These are phyloP conservation scores for Trichomycterus rosablanca DNA, from an alignment of 2,113 vertebrate species.

Conservation along the genomic window DNA sequence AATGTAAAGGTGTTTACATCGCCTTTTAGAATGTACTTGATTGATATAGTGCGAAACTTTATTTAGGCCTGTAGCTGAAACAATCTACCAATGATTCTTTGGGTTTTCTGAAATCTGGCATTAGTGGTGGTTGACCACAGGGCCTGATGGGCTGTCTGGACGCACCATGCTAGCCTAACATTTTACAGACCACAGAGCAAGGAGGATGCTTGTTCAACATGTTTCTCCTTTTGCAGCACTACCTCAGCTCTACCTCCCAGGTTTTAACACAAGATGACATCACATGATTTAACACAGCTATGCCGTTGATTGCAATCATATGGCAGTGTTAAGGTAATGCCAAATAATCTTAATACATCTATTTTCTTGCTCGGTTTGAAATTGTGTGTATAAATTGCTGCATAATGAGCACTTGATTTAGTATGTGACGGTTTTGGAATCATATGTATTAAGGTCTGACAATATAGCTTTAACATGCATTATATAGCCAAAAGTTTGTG, in stretches of 20 bases:
- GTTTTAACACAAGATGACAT: conserved; percentile 57
- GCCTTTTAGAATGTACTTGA: no score
- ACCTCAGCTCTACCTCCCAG: conserved; percentile 67
- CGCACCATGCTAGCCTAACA: conserved; percentile 64
- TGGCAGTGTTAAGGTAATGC: conserved; percentile 7
- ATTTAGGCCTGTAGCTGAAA: conserved; percentile 46
- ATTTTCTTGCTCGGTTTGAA: neutral
- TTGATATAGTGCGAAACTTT: no score
- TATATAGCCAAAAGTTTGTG: no score
- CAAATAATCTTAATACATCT: conserved; percentile 6
- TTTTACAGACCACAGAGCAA: conserved; percentile 58
- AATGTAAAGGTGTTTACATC: no score
- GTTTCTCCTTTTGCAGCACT: conserved; percentile 56
- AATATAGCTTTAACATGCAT: no score
- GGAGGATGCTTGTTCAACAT: conserved; percentile 72
- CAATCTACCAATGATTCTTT: conserved; percentile 45
- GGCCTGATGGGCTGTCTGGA: conserved; percentile 66
- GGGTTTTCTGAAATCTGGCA: conserved; percentile 54
- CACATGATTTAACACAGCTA: conserved; percentile 65
- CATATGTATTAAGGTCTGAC: no score
- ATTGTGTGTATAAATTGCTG: neutral
- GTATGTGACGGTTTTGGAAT: neutral
- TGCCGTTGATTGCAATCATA: conserved; percentile 51
- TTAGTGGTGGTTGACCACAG: conserved; percentile 72
- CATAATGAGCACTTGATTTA: neutral